Conservation (phyloP, 2,797 vertebrate species). For the Odontamblyopus rebecca region DNA sequence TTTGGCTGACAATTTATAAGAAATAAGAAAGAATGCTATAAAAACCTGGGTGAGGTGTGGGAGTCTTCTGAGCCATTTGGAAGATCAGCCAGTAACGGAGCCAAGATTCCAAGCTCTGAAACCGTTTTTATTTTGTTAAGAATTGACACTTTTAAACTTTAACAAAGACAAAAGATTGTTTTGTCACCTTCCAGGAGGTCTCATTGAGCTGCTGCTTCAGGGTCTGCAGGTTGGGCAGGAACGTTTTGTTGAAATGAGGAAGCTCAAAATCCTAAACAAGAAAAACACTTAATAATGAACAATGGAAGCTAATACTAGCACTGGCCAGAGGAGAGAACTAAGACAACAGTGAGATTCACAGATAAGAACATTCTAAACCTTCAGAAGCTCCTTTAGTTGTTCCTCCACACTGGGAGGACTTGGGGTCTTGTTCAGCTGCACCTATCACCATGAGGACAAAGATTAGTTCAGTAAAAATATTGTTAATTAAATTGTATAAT, state of each 20-base stretch:
- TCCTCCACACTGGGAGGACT: constrained; percentile 74
- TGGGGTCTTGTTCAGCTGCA: constrained; percentile 38
- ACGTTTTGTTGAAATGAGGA: constrained; percentile 78
- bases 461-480: not conserved
- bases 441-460: constrained; percentile 54
- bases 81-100: constrained; percentile 88
- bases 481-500: not conserved
- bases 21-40: not conserved
- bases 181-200: constrained; percentile 81
- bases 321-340: not conserved
- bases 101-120: constrained; percentile 85
- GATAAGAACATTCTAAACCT: constrained; percentile 66
- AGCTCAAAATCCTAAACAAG: constrained; percentile 62
- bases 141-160: not conserved
- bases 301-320: not conserved
- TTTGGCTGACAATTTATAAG: not conserved
- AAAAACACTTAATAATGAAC: constrained; percentile 7
- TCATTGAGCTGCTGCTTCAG: constrained; percentile 70
- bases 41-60: constrained; percentile 54
- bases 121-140: not conserved
- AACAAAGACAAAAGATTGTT: not conserved
- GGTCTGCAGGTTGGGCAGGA: constrained; percentile 76
- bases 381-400: constrained; percentile 80
- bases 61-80: constrained; percentile 80
- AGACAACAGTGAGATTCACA: not conserved